Evolutionary conservation across 2,888 invertebrate genomes (phyloP).

Genomic region (Lamellibrachia satsuma): DNA sequence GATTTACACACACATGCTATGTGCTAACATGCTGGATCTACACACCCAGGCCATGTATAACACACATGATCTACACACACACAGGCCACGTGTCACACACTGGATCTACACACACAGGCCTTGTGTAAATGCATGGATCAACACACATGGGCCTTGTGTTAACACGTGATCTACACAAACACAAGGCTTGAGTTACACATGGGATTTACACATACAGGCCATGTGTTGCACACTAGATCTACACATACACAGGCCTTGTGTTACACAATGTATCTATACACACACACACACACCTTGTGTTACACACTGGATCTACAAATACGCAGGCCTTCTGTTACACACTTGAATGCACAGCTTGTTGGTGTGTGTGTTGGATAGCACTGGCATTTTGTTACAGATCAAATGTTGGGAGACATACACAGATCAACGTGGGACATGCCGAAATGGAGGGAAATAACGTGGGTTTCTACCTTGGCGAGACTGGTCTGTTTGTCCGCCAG

Average conservation of each 20-base stretch:
- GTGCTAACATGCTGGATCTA: not conserved
- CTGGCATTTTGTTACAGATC: too few species aligned
- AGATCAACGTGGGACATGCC: too few species aligned
- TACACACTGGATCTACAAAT: not conserved
- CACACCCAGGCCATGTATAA: too few species aligned
- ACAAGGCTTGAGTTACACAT: not conserved
- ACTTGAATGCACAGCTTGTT: too few species aligned
- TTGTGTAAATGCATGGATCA: too few species aligned
- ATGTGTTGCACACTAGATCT: not conserved
- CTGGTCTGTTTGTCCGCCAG: constrained; percentile 62
- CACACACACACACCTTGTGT: too few species aligned
- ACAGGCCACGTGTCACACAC: not conserved
- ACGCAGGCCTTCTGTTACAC: not conserved
- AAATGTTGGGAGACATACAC: too few species aligned
- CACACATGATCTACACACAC: not conserved
- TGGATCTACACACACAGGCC: not conserved
- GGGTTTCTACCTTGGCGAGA: constrained; percentile 52
- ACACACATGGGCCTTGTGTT: too few species aligned
- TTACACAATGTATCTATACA: not conserved
- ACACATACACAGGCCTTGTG: not conserved
- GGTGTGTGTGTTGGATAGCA: too few species aligned
- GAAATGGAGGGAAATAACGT: too few species aligned
- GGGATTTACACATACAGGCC: not conserved
- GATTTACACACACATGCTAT: not conserved
- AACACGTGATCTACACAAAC: not conserved